Conservation (phyloP, 2,797 vertebrate genomes). For the Aselliscus stoliczkanus region DNA sequence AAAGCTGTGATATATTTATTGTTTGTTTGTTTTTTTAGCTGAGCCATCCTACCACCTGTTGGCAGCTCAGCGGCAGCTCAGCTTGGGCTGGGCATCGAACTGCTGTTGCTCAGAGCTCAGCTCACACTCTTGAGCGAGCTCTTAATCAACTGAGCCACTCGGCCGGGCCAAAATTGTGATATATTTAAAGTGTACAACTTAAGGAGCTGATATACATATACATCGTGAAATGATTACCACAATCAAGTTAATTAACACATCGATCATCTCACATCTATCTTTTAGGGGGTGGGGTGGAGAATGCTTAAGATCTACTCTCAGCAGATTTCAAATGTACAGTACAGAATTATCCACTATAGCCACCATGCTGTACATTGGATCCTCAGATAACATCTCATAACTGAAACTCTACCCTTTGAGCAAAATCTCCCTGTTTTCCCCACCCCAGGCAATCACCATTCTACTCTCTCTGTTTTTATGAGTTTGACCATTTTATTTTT, state of each 20-base stretch:
- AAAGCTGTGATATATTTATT: background rate
- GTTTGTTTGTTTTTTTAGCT: too few relatives aligned
- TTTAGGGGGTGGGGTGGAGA: background rate
- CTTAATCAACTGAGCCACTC: too few relatives aligned
- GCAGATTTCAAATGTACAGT: background rate
- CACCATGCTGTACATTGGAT: background rate
- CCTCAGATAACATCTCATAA: background rate
- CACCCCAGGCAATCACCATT: background rate
- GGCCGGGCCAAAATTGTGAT: too few relatives aligned
- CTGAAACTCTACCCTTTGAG: background rate
- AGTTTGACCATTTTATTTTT: background rate
- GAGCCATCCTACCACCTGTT: too few relatives aligned
- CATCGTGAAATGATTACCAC: background rate
- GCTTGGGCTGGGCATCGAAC: too few relatives aligned
- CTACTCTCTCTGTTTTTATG: background rate
- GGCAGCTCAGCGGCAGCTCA: too few relatives aligned
- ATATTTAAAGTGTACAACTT: background rate
- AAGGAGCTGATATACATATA: background rate
- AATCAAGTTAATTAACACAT: background rate
- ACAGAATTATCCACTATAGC: background rate
- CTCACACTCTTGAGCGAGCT: too few relatives aligned
- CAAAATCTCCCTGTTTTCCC: background rate
- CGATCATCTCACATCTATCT: background rate
- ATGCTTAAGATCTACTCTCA: background rate
- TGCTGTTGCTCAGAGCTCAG: too few relatives aligned